A percentile compares a stretch with the other conserved stretches of the same genome.
These are phyloP conservation scores for Leucophenga varia DNA, from an alignment of 1,140 invertebrate genomes.

Conservation along the genomic window DNA sequence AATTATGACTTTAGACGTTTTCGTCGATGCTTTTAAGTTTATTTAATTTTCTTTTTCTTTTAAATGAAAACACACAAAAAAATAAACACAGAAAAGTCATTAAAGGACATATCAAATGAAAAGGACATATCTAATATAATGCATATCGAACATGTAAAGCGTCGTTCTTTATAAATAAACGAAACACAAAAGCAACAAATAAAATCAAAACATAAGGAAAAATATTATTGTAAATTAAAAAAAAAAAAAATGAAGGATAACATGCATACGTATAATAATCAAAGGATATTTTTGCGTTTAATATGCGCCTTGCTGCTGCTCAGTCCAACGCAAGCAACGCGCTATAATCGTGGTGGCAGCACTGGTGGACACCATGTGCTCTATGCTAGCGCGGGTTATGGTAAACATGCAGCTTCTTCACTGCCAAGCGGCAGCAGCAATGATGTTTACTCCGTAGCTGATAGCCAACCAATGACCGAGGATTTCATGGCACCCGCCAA, in stretches of 20 bases:
- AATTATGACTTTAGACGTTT: neutral
- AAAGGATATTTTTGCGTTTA: too few relatives aligned
- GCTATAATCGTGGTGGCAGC: constrained; percentile 14
- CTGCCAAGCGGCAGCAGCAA: constrained; percentile 23
- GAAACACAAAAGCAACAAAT: too few relatives aligned
- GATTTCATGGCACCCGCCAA: constrained; percentile 29
- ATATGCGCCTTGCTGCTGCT: too few relatives aligned
- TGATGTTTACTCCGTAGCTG: constrained; percentile 44
- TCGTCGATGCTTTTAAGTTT: too few relatives aligned
- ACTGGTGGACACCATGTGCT: neutral
- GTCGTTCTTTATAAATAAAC: too few relatives aligned
- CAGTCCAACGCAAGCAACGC: constrained; percentile 7
- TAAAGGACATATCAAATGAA: too few relatives aligned
- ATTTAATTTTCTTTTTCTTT: too few relatives aligned
- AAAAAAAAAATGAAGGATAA: neutral
- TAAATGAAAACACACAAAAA: neutral
- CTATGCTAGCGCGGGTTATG: constrained; percentile 15
- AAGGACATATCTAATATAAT: too few relatives aligned
- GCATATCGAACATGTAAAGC: too few relatives aligned
- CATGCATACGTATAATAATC: neutral
- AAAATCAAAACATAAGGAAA: too few relatives aligned
- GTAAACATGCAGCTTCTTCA: neutral
- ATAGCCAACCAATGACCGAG: constrained; percentile 49
- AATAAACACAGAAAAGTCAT: neutral
- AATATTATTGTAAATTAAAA: neutral